Conservation (phyloP, 2,888 invertebrate genomes). For the Athalia cordata region DNA sequence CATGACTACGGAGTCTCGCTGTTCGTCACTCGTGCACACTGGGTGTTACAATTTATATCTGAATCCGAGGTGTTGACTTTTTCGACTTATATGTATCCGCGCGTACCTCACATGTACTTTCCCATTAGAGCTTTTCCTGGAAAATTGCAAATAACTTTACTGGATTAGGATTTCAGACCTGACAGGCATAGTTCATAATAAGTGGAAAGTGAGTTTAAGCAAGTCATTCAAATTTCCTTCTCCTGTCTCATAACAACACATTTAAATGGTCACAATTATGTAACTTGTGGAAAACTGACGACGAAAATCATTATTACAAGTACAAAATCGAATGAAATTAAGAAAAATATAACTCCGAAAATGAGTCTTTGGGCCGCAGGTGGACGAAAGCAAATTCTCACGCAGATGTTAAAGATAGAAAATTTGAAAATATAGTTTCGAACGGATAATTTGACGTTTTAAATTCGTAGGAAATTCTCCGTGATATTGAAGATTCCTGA, state of each 20-base stretch:
- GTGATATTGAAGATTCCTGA: too few relatives aligned
- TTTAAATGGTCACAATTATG: neutral
- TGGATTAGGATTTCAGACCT: slow-evolving; percentile 3
- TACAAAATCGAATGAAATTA: too few relatives aligned
- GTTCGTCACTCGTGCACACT: neutral
- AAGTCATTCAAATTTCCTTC: slow-evolving; percentile 6
- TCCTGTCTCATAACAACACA: neutral
- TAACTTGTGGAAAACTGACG: too few relatives aligned
- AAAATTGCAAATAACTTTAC: slow-evolving; percentile 21
- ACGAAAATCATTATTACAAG: too few relatives aligned
- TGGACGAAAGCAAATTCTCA: too few relatives aligned
- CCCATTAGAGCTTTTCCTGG: slow-evolving; percentile 10
- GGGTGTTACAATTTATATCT: neutral
- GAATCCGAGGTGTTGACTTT: neutral
- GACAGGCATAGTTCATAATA: neutral
- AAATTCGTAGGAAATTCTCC: too few relatives aligned
- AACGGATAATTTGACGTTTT: too few relatives aligned
- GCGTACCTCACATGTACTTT: neutral
- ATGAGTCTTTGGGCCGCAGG: too few relatives aligned
- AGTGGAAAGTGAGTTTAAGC: slow-evolving; percentile 13
- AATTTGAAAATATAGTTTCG: too few relatives aligned
- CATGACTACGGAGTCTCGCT: neutral
- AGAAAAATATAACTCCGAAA: too few relatives aligned
- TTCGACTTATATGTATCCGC: slow-evolving; percentile 9
- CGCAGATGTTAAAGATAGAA: too few relatives aligned